Evolutionary conservation across 2,113 vertebrate genomes (phyloP).

Genomic region (Megaceryle maxima): DNA sequence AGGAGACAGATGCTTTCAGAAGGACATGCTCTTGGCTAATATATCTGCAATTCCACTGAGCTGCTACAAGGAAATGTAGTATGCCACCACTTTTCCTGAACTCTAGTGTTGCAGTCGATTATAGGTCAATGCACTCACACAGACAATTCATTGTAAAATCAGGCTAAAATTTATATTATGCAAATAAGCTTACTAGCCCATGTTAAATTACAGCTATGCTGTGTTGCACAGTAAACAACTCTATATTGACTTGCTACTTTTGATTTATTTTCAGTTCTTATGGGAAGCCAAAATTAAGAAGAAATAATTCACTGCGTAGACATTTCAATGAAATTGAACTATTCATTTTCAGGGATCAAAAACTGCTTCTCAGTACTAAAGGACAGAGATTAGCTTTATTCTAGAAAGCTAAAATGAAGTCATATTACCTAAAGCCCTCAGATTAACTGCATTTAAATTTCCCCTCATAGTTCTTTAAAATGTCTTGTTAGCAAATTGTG

Average conservation of each 20-base stretch:
- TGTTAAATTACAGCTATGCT: conserved; percentile 17
- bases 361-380: neutral
- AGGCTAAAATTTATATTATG: conserved; percentile 41
- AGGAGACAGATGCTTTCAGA: neutral
- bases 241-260: neutral
- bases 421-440: neutral
- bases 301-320: neutral
- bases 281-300: conserved; percentile 3
- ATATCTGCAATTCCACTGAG: neutral
- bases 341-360: conserved; percentile 16
- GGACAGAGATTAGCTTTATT: conserved; percentile 10
- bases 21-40: conserved; percentile 16
- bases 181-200: conserved; percentile 17
- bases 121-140: neutral
- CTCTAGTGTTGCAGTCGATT: neutral
- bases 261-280: neutral
- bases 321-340: neutral
- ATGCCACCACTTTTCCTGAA: neutral
- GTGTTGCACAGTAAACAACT: neutral
- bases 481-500: neutral
- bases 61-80: conserved; percentile 9
- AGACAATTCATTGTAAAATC: conserved; percentile 39
- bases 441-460: conserved; percentile 15
- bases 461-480: neutral
- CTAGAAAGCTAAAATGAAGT: neutral